Evolutionary conservation across 2,113 vertebrate genomes (phyloP), one percentile per base, ranked within the genome.

Genomic region (Merops nubicus): DNA sequence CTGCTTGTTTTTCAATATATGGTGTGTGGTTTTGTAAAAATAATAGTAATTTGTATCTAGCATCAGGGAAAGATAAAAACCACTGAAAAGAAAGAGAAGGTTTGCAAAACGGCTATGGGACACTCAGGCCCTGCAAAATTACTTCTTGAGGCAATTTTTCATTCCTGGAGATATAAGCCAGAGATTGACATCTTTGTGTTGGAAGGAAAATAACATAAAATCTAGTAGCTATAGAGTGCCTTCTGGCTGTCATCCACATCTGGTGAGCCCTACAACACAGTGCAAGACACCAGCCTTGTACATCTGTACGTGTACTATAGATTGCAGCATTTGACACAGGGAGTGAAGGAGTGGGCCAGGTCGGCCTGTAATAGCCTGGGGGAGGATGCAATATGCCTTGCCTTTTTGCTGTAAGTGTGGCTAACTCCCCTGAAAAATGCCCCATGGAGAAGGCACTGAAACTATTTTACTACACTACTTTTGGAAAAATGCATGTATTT

Each of bases 331-430:
- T 15, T 68, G 26, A 50, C 28, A 16, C 11, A 19, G 22, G 4
- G 31, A 18, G 26, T 42, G 51, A 59, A 54, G 53, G 34, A 43
- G 5, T 23, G 40, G 75, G 31, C 3, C 34, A 36, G 31, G 15
- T 3, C 1, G 1, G 25, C 26, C 18, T 0, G 0, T 36, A 36
- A 25, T 2, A 62, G 12, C 26, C 31, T 21, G 34, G 47, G 38
- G 31, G 31, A 79, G 34, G 63, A 76, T 11, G 15, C 11, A 25
- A 26, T 9, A 8, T 59, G 28, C 38, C 17, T 65, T 59, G 28
- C 38, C 17, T 65, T 47, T 67, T 42, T 33, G 28, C 60, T 38
- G 4, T 36, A 48, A 62, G 23, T 18, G 23, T 26, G 23, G 19
- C 25, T 48, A 31, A 16, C 14, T 31, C 8, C 33, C 16, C 47